These are phyloP conservation scores for Onychostoma macrolepis DNA, from an alignment of 2,113 vertebrate genomes.

Conservation along the genomic window DNA sequence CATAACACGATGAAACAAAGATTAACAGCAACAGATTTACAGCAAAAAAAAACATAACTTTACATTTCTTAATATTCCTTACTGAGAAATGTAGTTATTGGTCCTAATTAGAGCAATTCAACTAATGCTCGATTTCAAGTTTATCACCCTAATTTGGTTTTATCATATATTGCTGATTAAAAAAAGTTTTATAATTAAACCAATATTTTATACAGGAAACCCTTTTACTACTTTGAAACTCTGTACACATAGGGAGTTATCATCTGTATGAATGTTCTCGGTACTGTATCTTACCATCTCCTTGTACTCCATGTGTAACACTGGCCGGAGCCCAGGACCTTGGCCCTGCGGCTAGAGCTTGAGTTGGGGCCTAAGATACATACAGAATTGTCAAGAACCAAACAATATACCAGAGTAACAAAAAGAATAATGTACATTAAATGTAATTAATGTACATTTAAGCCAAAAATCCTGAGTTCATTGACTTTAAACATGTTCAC, in stretches of 20 bases:
- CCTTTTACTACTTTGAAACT: not conserved
- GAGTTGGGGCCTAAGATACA: constrained; percentile 69
- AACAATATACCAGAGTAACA: not conserved
- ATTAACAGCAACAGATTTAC: not conserved
- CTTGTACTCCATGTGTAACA: constrained; percentile 92
- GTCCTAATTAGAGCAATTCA: no score
- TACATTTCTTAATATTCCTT: not conserved
- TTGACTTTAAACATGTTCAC: not conserved
- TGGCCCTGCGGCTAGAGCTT: constrained; percentile 83
- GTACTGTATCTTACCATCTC: constrained; percentile 82
- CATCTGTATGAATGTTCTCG: no score
- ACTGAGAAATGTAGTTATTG: not conserved
- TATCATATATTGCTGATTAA: no score
- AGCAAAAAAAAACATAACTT: not conserved
- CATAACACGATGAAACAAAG: not conserved
- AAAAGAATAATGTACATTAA: no score
- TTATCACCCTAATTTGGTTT: no score
- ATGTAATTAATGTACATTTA: no score
- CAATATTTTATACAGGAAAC: not conserved
- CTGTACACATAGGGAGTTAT: no score
- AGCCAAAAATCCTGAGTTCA: not conserved
- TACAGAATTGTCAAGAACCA: not conserved
- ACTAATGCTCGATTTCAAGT: no score
- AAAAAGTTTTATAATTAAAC: not conserved
- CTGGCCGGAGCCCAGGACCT: constrained; percentile 95